Evolutionary conservation across 1,140 invertebrate genomes (phyloP), one percentile per base, ranked within the genome.

Genomic region (Drosophila sp.): DNA sequence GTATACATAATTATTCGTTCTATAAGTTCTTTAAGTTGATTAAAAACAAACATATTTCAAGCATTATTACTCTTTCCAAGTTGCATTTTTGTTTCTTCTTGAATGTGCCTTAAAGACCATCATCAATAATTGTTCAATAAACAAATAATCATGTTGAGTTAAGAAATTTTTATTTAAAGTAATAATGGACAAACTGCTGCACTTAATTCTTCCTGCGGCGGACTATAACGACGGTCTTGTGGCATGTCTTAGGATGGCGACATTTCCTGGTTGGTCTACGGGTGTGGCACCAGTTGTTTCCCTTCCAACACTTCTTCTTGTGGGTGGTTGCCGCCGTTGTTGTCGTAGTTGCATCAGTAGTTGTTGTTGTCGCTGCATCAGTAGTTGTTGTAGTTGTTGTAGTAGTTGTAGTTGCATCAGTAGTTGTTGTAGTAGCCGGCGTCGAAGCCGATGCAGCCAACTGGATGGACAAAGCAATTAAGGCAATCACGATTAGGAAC

Each of bases 21-120:
- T 40, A 66, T 17, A 17, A 17, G 17, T 17, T 17, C 17, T 17
- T 17, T 76, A 79, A 79, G 76, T 72, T 79, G 17, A 73, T 73
- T 79, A 67, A 79, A 80, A 17, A 58, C 40, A 29, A 79, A 55
- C 29, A 29, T 30, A 17, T 44, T 60, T 57, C 44, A 47, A 23
- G 10, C 25, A 17, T 17, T 7, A 11, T 7, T 8, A 40, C 5
- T 33, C 17, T 38, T 38, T 38, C 10, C 17, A 10, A 58, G 25
- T 56, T 30, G 27, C 29, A 38, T 58, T 58, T 58, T 38, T 58
- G 29, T 32, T 57, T 58, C 23, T 11, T 35, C 33, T 35, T 33
- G 5, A 38, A 58, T 58, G 56, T 58, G 56, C 56, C 56, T 58
- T 58, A 58, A 33, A 35, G 32, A 58, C 54, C n/a, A 30, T 47